A percentile compares a stretch with the other conserved stretches of the same genome.
These are phyloP conservation scores for Branchinecta lynchi DNA, from an alignment of 1,140 invertebrate species.

Conservation along the genomic window DNA sequence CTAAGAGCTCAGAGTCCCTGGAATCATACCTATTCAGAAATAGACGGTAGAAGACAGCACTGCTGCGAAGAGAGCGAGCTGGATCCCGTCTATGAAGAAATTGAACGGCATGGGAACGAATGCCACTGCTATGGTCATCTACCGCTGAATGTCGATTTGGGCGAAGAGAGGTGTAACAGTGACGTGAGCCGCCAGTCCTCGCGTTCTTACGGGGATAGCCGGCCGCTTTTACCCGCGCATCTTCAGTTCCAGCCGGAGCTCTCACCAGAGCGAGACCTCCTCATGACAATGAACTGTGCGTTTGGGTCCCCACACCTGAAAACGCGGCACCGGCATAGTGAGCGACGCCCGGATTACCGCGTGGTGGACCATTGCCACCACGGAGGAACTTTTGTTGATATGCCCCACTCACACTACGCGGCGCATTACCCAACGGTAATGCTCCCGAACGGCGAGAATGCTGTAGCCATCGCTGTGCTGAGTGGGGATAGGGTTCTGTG, in stretches of 20 bases:
- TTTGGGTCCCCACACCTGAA: constrained; percentile 21
- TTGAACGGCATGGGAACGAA: constrained; percentile 38
- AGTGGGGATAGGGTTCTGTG: constrained; percentile 68
- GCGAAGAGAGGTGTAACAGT: constrained; percentile 53
- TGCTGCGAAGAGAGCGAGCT: constrained; percentile 21
- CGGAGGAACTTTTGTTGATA: constrained; percentile 26
- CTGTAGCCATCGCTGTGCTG: constrained; percentile 53
- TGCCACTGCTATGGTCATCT: constrained; percentile 13
- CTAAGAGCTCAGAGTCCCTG: constrained; percentile 36
- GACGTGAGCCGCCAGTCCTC: constrained; percentile 58
- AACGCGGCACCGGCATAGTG: constrained; percentile 18
- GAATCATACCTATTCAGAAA: constrained; percentile 49
- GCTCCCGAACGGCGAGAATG: constrained; percentile 27
- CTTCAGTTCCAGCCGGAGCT: constrained; percentile 36
- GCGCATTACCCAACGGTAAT: constrained; percentile 17
- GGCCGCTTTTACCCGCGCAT: constrained; percentile 47
- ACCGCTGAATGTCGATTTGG: constrained; percentile 52
- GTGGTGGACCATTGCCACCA: constrained; percentile 7
- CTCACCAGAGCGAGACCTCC: constrained; percentile 20
- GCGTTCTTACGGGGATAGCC: constrained; percentile 60
- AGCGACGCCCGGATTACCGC: background rate
- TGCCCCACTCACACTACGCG: constrained; percentile 17
- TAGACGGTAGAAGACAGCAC: constrained; percentile 35
- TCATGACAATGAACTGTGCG: constrained; percentile 22
- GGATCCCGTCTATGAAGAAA: constrained; percentile 65